Percentiles rank a stretch among this genome's conserved stretches.
Evolutionary conservation across 2,797 vertebrate genomes (phyloP).

Genomic region (Danio jaintianensis): DNA sequence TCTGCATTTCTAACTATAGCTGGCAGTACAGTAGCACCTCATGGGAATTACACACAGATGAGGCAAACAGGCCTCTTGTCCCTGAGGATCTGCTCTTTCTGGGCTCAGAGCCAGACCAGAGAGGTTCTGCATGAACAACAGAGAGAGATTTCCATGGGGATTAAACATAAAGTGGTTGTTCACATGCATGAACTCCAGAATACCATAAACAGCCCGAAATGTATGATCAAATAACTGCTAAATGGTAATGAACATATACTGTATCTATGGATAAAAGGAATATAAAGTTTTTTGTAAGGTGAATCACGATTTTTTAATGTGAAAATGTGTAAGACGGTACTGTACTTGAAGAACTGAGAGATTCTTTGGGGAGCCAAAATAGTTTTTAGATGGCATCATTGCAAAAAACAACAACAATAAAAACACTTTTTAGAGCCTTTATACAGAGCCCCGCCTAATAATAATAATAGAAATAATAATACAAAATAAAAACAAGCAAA

Average conservation of each 20-base stretch:
- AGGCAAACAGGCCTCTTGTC: conserved; percentile 40
- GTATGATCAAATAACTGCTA: background rate
- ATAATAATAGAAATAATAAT: too few species aligned
- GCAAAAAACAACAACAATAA: too few species aligned
- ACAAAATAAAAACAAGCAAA: too few species aligned
- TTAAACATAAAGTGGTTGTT: conserved; percentile 60
- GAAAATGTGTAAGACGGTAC: background rate
- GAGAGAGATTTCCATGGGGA: conserved; percentile 60
- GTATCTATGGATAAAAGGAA: background rate
- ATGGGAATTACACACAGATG: background rate
- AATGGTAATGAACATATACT: background rate
- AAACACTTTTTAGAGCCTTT: too few species aligned
- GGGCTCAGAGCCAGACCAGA: conserved; percentile 60
- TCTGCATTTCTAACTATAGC: conserved; percentile 15
- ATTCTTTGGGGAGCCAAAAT: too few species aligned
- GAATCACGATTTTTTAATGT: background rate
- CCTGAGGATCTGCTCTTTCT: conserved; percentile 61
- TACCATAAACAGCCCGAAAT: background rate
- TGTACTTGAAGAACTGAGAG: too few species aligned
- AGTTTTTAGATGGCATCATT: too few species aligned
- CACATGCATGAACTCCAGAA: conserved; percentile 29
- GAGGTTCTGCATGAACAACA: conserved; percentile 63
- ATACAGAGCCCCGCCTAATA: too few species aligned
- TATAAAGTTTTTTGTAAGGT: background rate
- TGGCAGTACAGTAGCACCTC: conserved; percentile 29